These are phyloP conservation scores for Zenarchopterus dispar DNA, from an alignment of 2,797 vertebrate species.

Conservation along the genomic window DNA sequence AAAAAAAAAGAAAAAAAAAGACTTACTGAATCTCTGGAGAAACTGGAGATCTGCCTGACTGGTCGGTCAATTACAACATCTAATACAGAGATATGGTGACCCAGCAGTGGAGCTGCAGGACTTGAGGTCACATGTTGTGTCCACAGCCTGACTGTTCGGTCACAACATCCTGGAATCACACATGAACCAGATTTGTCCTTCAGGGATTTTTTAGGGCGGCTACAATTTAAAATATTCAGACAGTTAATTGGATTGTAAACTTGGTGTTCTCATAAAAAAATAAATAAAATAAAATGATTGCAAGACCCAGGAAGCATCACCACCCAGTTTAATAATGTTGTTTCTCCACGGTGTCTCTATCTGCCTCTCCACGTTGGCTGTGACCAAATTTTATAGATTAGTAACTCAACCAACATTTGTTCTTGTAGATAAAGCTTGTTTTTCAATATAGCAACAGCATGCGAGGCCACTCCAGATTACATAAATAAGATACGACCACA, in stretches of 20 bases:
- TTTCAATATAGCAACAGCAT: background rate
- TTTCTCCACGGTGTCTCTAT: conserved; percentile 19
- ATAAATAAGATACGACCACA: too few species aligned
- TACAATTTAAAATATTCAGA: conserved; percentile 42
- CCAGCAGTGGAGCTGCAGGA: conserved; percentile 55
- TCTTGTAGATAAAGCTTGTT: conserved; percentile 27
- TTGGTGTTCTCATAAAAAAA: conserved; percentile 13
- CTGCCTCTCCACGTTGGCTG: conserved; percentile 1
- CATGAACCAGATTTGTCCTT: conserved; percentile 2
- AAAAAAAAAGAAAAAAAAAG: background rate
- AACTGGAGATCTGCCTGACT: conserved; percentile 65
- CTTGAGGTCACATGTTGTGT: conserved; percentile 50
- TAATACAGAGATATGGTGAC: conserved; percentile 53
- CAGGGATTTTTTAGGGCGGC: too few species aligned
- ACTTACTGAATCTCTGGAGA: conserved; percentile 73
- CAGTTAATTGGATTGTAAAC: conserved; percentile 61
- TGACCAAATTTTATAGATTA: conserved; percentile 9
- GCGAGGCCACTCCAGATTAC: background rate
- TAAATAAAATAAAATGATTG: conserved; percentile 29
- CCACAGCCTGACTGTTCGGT: conserved; percentile 58
- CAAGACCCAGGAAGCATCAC: conserved; percentile 54
- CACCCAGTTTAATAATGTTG: conserved; percentile 60
- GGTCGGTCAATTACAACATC: conserved; percentile 61
- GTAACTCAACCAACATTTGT: conserved; percentile 18
- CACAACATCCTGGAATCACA: conserved; percentile 33